phyloP scores from a whole-genome alignment of 2,113 vertebrate genomes.

The Lepisosteus oculatus region DNA sequence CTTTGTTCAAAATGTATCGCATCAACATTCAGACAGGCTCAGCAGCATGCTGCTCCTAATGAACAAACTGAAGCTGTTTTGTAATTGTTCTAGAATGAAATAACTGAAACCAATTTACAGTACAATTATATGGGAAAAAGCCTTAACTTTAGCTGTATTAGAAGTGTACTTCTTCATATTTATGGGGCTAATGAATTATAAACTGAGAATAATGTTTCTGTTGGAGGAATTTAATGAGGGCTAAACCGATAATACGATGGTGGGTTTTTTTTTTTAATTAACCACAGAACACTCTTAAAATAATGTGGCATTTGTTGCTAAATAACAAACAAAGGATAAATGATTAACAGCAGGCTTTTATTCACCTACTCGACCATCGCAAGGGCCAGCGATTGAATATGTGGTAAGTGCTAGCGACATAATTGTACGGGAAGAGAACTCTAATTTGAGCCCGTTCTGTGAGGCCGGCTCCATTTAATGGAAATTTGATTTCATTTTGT shows the following conservation, averaged over 20 bases:
- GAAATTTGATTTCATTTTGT: slow-evolving; percentile 86
- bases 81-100: slow-evolving; percentile 2
- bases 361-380: slow-evolving; percentile 70
- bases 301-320: slow-evolving; percentile 58
- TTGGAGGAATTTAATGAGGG: slow-evolving; percentile 74
- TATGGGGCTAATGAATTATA: slow-evolving; percentile 59
- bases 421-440: slow-evolving; percentile 70
- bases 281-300: slow-evolving; percentile 66
- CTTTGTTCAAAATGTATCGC: no score
- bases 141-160: slow-evolving; percentile 45
- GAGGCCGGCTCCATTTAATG: slow-evolving; percentile 77
- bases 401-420: slow-evolving; percentile 71
- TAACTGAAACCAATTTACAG: neutral
- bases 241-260: slow-evolving; percentile 69
- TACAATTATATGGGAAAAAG: slow-evolving; percentile 35
- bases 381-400: slow-evolving; percentile 79
- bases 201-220: slow-evolving; percentile 64
- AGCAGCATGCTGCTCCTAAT: no score
- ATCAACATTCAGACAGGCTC: no score
- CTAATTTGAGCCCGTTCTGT: slow-evolving; percentile 77
- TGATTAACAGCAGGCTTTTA: slow-evolving; percentile 78
- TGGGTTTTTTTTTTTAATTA: slow-evolving; percentile 58
- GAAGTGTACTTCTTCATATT: slow-evolving; percentile 46
- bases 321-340: slow-evolving; percentile 70
- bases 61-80: neutral